Conservation (phyloP, 37 sponge, comb jelly and placozoan species). For the Crambe crambe region DNA sequence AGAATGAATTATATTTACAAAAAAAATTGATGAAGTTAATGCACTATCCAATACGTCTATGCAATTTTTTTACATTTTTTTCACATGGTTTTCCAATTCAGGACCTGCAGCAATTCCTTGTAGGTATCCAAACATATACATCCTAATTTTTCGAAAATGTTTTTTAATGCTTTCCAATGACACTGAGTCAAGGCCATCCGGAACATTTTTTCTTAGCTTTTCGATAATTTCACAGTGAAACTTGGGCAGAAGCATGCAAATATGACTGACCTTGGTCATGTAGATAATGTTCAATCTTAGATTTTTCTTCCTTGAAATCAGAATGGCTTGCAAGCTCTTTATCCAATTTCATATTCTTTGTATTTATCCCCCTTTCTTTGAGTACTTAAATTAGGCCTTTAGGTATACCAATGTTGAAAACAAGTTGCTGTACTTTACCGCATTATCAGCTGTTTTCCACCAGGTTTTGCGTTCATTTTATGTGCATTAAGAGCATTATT, state of each 20-base stretch:
- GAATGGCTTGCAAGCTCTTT: no score
- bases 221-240: slow-evolving; percentile 21
- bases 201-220: no score
- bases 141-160: background rate
- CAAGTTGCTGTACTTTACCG: no score
- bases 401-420: no score
- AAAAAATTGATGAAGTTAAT: no score
- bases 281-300: background rate
- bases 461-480: slow-evolving; percentile 13
- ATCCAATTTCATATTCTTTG: no score
- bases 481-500: slow-evolving; percentile 28
- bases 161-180: background rate
- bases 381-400: no score
- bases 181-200: background rate
- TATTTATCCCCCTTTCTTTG: no score
- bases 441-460: slow-evolving; percentile 50
- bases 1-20: no score
- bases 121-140: background rate
- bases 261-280: background rate
- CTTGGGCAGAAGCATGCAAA: background rate
- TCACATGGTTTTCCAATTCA: background rate
- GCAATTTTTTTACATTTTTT: background rate
- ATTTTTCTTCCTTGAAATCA: background rate
- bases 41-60: no score
- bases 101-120: background rate